Conservation (phyloP, 2,797 vertebrate genomes). For the Poeciliopsis paucimaculata region DNA sequence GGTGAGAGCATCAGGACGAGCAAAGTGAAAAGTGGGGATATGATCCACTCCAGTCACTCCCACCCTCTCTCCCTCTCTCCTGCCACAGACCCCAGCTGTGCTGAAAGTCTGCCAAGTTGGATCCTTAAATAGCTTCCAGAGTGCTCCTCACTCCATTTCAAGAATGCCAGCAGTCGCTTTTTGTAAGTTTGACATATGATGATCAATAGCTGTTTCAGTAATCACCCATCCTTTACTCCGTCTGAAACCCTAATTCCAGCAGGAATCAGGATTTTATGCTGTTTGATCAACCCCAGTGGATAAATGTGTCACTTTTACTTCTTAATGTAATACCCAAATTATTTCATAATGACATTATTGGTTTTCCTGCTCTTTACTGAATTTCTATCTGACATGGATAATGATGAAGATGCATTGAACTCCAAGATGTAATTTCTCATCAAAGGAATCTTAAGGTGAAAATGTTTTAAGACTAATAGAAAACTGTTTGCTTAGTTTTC, state of each 20-base stretch:
- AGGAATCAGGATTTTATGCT: constrained; percentile 13
- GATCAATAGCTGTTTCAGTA: constrained; percentile 37
- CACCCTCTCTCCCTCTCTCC: not conserved
- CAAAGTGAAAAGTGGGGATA: constrained; percentile 36
- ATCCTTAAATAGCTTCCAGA: constrained; percentile 54
- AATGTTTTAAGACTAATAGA: not conserved
- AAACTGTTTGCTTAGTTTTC: not conserved
- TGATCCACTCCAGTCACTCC: constrained; percentile 33
- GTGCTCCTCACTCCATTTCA: constrained; percentile 27
- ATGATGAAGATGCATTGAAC: not conserved
- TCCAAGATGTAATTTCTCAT: not conserved
- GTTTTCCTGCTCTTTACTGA: constrained; percentile 23
- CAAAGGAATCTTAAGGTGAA: not conserved
- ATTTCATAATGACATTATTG: constrained; percentile 2
- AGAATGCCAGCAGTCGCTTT: constrained; percentile 35
- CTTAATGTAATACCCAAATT: not conserved
- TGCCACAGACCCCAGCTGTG: constrained; percentile 37
- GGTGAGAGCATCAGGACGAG: constrained; percentile 47
- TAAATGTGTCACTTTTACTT: not conserved
- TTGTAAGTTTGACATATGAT: constrained; percentile 34
- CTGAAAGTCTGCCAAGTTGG: constrained; percentile 42
- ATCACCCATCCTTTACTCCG: constrained; percentile 40
- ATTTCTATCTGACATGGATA: constrained; percentile 22
- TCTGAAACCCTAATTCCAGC: constrained; percentile 43
- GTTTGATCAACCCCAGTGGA: constrained; percentile 24